Base-by-base conservation (phyloP, 2,113 vertebrate genomes). In the Pangasianodon hypophthalmus region DNA sequence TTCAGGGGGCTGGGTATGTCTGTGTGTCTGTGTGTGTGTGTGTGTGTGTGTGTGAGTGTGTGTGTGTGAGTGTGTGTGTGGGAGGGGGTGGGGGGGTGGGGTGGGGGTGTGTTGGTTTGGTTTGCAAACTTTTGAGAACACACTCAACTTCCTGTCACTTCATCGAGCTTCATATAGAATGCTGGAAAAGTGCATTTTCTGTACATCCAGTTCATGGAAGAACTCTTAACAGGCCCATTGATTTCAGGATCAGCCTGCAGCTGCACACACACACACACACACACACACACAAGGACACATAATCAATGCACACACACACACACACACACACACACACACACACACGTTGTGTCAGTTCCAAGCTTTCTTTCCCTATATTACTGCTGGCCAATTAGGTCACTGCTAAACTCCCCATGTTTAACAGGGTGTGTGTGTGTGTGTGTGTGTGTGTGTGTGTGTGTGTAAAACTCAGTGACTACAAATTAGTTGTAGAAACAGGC, bases 341-440 rank as follows among this genome's bases (percentile, higher is more conserved):
- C 50, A 52, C 10, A 11, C 50, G 14, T 87, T 54, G 82, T 73
- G 21, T 75, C 52, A 88, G 86, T 81, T 91, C 87, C 81, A 84
- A 73, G 93, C 82, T 44, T 71, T 84, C 86, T 92, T 64, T 46
- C 37, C 32, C 67, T 84, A 41, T 77, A 87, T 91, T 79, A 88
- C 77, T 32, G 18, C 50, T 41, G 90, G 92, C 91, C 93, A 94
- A 94, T 93, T 93, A 91, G 93, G 94, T 95, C 95, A 95, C 87
- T 92, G 89, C 91, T 93, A 93, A 94, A 95, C 94, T 91, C 92
- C 88, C 91, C 93, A 87, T 13, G 37, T 52, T 88, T 89, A 92
- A 93, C 93, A 87, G 86, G 90, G 69, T 79, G n/a, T 44, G 58
- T 54, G 87, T 88, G 81, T 86, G 81, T 88, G 87, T 67, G 81